Evolutionary conservation across 2,888 invertebrate species (phyloP), one percentile per base, ranked within the genome.

Genomic region (Arge pagana): DNA sequence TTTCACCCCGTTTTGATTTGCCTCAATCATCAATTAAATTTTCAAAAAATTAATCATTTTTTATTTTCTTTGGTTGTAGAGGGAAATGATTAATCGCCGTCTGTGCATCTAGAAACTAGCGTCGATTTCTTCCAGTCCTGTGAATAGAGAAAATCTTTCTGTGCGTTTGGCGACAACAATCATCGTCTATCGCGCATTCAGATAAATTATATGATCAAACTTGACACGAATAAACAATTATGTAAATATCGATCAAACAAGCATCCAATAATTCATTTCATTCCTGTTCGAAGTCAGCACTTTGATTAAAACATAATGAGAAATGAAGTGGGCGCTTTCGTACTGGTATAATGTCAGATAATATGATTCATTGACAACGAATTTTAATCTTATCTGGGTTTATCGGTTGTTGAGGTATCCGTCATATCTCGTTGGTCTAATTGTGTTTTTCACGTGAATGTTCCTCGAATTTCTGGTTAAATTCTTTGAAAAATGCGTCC

Each of bases 51-150:
- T 33, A 11, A 51, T 43, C 18, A 30, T 39, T 37, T 56, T 54
- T 49, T 59, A 18, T 61, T 68, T 15, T 48, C 61, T 57, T 74
- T n/a, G n/a, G n/a, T n/a, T 74, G 19, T 72, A 74, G 74, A 68
- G 72, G 63, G 52, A 67, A 65, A 60, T 69, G 62, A 70, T 61
- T 54, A 61, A 55, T 56, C 55, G 59, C 57, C 52, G 53, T 61
- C 50, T 19, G 39, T 50, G 55, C 53, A 50, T 56, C 56, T 58
- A 62, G 58, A 65, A 63, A 60, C 59, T 65, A 63, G 60, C 60
- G 60, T 63, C 55, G 61, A 67, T 58, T 58, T 62, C 48, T 54
- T 50, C 43, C 52, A 53, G 59, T 53, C 56, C 60, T 71, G 68
- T 70, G 70, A 55, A 71, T 63, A 72, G 62, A 64, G 60, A 61